Evolutionary conservation across 2,113 vertebrate genomes (phyloP).

Genomic region (Epinephelus lanceolatus): DNA sequence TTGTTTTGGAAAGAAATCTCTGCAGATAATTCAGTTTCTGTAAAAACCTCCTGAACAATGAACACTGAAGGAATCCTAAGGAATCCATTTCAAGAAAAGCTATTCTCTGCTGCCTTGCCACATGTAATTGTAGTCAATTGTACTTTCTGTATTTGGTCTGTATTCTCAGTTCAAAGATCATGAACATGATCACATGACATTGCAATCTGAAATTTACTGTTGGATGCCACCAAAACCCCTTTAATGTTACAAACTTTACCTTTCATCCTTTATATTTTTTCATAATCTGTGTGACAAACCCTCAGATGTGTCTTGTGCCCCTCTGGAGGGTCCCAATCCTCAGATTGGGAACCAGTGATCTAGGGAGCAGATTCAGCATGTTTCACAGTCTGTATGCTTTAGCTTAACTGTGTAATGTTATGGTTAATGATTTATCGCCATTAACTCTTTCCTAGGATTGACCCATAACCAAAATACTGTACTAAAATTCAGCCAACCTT

Average conservation of each 20-base stretch:
- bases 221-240: too few relatives aligned
- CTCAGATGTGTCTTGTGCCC: neutral
- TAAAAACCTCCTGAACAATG: too few relatives aligned
- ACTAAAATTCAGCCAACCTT: too few relatives aligned
- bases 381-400: neutral
- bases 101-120: neutral
- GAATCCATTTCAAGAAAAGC: constrained; percentile 13
- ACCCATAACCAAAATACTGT: neutral
- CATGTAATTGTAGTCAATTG: constrained; percentile 1
- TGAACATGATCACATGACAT: neutral
- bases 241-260: too few relatives aligned
- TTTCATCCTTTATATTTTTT: neutral
- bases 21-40: too few relatives aligned
- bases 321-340: too few relatives aligned
- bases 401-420: neutral
- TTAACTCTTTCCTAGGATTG: neutral
- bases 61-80: neutral
- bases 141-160: neutral
- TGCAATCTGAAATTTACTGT: neutral
- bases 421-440: neutral
- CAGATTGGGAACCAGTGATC: too few relatives aligned
- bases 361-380: neutral
- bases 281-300: neutral
- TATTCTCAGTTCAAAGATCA: neutral
- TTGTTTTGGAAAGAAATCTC: too few relatives aligned